Conservation (phyloP, 2,113 vertebrate species). For the Ictidomys tridecemlineatus region DNA sequence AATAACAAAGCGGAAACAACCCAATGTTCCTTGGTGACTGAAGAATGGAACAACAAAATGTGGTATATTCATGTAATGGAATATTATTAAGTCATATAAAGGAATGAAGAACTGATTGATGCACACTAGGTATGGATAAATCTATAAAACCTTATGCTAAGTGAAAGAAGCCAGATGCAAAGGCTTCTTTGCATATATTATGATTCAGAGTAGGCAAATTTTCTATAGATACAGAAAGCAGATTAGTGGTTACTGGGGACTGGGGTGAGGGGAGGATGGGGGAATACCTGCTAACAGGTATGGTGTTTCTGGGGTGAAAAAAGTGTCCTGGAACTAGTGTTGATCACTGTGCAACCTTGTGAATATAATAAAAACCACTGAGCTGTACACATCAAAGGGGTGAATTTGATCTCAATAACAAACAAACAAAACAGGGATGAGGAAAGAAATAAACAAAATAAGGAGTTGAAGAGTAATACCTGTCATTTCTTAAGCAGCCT, state of each 20-base stretch:
- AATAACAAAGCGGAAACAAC: not conserved
- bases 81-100: not conserved
- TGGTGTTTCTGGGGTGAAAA: not conserved
- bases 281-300: not conserved
- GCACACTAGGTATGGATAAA: not conserved
- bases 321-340: not conserved
- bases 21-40: not conserved
- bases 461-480: not conserved
- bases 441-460: not conserved
- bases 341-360: not conserved
- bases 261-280: not conserved
- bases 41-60: not conserved
- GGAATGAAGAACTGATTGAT: not conserved
- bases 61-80: not conserved
- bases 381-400: not conserved
- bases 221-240: not conserved
- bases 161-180: not conserved
- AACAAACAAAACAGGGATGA: not conserved
- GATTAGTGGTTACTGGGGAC: not conserved
- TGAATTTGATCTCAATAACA: not conserved
- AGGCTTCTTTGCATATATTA: not conserved
- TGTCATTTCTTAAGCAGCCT: not conserved
- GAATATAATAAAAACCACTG: not conserved
- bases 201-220: not conserved
- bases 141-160: not conserved